Base-by-base conservation (phyloP, 1,140 invertebrate species). In the Aporrectodea caliginosa region DNA sequence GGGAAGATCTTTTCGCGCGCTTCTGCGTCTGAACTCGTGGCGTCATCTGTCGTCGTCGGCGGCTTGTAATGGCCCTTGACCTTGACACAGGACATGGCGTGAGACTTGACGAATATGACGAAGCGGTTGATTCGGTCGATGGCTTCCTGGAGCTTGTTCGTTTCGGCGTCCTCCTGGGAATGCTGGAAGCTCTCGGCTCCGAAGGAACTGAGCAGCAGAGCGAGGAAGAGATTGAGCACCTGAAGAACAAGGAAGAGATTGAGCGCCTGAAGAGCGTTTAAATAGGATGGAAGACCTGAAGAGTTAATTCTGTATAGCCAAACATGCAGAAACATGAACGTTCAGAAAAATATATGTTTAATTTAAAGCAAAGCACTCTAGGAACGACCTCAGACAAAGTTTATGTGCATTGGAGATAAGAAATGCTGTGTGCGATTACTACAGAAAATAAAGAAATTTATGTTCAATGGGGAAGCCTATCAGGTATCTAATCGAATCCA, bases 201-300 rank as follows among this genome's bases (percentile, higher is more conserved):
- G 88, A 98, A 99, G 89, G 97, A 98, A 89, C 94, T 95, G 91
- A 98, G 93, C 90, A 99, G 92, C 92, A 98, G 92, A 88, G 96
- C 97, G 91, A 99, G 94, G 93, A 98, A 98, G 85, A 99, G 93
- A 90, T 98, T 99, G 86, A 99, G 92, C 82, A 98, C 96, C 96
- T 98, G 88, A 58, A 6, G 22, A n/a, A n/a, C n/a, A n/a, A n/a
- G n/a, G n/a, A n/a, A n/a, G n/a, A n/a, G 93, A 90, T 98, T 99
- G 86, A 99, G 92, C 82, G 98, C 96, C 96, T 98, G 88, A 80
- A 88, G 88, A 82, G 58, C 1, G 78, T 35, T 71, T 74, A 32
- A n/a, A n/a, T n/a, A n/a, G n/a, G n/a, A n/a, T n/a, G n/a, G n/a
- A n/a, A n/a, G n/a, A n/a, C n/a, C n/a, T n/a, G n/a, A n/a, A n/a